Percentiles rank a stretch among this genome's conserved stretches.
Conservation (phyloP, 2,113 vertebrate species). For the Aleadryas rufinucha region DNA sequence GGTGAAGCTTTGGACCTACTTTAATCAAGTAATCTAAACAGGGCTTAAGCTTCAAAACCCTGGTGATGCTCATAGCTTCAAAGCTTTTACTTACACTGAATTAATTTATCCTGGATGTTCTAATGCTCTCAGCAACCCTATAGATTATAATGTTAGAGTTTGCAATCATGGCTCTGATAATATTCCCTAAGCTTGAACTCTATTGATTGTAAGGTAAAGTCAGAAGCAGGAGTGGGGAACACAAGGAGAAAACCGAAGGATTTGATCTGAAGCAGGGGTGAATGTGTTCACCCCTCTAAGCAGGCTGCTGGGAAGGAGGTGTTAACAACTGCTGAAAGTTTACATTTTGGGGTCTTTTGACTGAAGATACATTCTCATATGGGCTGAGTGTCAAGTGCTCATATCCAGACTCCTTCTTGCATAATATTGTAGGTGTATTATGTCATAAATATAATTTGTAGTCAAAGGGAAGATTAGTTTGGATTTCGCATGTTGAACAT, state of each 20-base stretch:
- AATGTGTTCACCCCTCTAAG: background rate
- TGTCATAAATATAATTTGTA: background rate
- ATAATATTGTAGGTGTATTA: background rate
- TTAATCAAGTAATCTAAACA: constrained; percentile 81
- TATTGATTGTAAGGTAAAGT: constrained; percentile 60
- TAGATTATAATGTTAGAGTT: constrained; percentile 70
- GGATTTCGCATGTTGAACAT: background rate
- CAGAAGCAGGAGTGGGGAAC: background rate
- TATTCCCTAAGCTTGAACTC: constrained; percentile 46
- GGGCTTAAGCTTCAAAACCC: constrained; percentile 75
- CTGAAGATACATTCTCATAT: background rate
- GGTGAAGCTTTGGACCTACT: constrained; percentile 69
- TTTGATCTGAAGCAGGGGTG: background rate
- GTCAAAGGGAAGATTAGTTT: background rate
- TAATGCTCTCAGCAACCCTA: constrained; percentile 65
- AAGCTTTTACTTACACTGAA: constrained; percentile 74
- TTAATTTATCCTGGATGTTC: constrained; percentile 71
- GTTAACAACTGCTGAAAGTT: background rate
- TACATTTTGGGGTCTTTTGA: background rate
- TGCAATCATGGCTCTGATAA: constrained; percentile 61
- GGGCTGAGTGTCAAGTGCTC: background rate
- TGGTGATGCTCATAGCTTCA: constrained; percentile 67
- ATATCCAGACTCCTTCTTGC: background rate
- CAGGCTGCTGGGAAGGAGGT: background rate
- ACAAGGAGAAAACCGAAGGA: constrained; percentile 10